Evolutionary conservation across 2,888 invertebrate genomes (phyloP), one percentile per base, ranked within the genome.

Genomic region (Eristalinus aeneus): DNA sequence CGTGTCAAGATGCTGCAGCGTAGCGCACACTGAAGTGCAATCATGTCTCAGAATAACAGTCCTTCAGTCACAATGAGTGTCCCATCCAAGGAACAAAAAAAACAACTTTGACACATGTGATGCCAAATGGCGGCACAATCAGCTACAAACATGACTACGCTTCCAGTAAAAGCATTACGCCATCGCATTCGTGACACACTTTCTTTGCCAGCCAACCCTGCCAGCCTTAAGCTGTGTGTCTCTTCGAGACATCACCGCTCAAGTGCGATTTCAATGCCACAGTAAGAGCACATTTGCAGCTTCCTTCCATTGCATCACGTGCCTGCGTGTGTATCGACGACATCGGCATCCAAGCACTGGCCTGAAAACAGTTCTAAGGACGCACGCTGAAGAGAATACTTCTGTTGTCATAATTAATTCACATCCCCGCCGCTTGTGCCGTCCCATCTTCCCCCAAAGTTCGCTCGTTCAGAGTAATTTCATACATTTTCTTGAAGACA

Each of bases 351-450:
- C 56, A 23, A 56, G 23, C 56, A 9, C 22, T 56, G 56, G 23
- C 23, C 56, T 56, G 11, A 12, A 53, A 56, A 46, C 16, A 16
- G 46, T 46, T n/a, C 46, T 46, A 46, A 56, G 56, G 56, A 65
- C 65, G 46, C 1, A 27, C 23, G 16, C n/a, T 46, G 22, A 27
- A 46, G n/a, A 39, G 27, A 65, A 12, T 22, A 46, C 23, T 65
- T 39, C 9, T 65, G 22, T 65, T 16, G 63, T 64, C 23, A 56
- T 56, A 56, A 56, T 23, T 56, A 56, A 56, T 56, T 56, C 56
- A 56, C 56, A 27, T 27, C 23, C 23, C 23, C 16, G 8, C 27
- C 27, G 27, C 27, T n/a, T 5, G 39, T 8, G 2, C 39, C 39
- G 11, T 39, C 2, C 11, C n/a, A 4, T 39, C 39, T 4, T 8